Evolutionary conservation across 2,113 vertebrate genomes (phyloP).

Genomic region (Leptobrachium ailaonicum): DNA sequence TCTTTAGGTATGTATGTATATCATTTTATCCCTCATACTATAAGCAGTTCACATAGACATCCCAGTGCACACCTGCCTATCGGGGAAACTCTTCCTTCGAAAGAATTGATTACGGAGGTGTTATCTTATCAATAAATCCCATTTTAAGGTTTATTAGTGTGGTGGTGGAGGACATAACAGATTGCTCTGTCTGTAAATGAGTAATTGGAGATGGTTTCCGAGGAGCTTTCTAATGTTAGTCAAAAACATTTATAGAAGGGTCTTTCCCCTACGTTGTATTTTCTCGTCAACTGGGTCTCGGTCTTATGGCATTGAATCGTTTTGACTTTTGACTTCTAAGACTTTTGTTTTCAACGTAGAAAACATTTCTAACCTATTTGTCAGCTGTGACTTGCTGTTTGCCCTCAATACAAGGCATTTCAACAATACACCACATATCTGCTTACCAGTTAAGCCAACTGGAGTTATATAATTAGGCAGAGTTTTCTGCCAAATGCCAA

Average conservation of each 20-base stretch:
- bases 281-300: slow-evolving; percentile 1
- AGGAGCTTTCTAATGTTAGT: too few species aligned
- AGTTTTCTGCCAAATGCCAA: slow-evolving; percentile 40
- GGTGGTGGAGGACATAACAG: too few species aligned
- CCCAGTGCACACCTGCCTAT: too few species aligned
- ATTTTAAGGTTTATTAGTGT: too few species aligned
- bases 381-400: slow-evolving; percentile 20
- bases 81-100: too few species aligned
- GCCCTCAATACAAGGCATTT: slow-evolving; percentile 21
- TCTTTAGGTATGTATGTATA: too few species aligned
- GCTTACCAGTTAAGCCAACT: slow-evolving; percentile 39
- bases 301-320: neutral
- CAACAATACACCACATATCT: slow-evolving; percentile 32
- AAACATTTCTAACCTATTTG: slow-evolving; percentile 14
- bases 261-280: neutral
- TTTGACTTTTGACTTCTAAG: neutral
- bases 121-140: too few species aligned
- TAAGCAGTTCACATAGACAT: too few species aligned
- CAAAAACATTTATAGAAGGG: neutral
- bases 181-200: too few species aligned
- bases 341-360: neutral
- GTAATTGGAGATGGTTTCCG: too few species aligned
- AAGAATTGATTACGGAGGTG: too few species aligned
- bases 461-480: slow-evolving; percentile 46
- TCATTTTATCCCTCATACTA: too few species aligned